Base-by-base conservation (phyloP, 92 coral and sea anemone genomes). In the Scolanthus callimorphus region DNA sequence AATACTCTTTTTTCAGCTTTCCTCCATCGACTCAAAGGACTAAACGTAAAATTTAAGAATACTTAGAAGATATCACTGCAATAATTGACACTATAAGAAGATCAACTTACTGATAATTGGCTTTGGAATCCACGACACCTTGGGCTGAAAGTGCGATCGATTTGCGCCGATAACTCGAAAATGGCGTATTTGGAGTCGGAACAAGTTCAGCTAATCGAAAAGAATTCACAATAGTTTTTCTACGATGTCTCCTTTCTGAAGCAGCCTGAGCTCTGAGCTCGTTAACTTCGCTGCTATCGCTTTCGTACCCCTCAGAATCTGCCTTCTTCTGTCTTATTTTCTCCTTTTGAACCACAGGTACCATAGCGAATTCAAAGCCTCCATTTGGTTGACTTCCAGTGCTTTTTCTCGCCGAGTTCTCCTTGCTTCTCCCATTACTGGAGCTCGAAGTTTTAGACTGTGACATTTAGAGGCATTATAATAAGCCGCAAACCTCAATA, bases 71-170 rank as follows among this genome's bases (percentile, higher is more conserved):
- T n/a, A n/a, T n/a, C n/a, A n/a, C n/a, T n/a, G n/a, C n/a, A n/a
- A n/a, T n/a, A n/a, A n/a, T n/a, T n/a, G n/a, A n/a, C n/a, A n/a
- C n/a, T n/a, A n/a, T n/a, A n/a, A n/a, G n/a, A n/a, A n/a, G n/a
- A n/a, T n/a, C n/a, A n/a, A 91, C 99, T 84, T 63, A 94, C 99
- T 94, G 99, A 59, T 94, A 73, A 25, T 78, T 78, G 11, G 99
- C 99, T 59, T 74, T 84, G 0, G 72, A 43, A 41, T 85, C 84
- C 0, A 94, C 78, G 15, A 94, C 90, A 20, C 78, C 59, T 51
- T 89, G 84, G 1, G 84, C 83, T 1, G 83, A 84, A 44, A 94
- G 68, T n/a, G 65, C 67, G 26, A 88, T 70, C 10, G 98, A 80
- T 48, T 89, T 89, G 57, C 94, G 57, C 17, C 95, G 84, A 60